Base-by-base conservation (phyloP, 2,113 vertebrate species). In the Coturnix japonica region DNA sequence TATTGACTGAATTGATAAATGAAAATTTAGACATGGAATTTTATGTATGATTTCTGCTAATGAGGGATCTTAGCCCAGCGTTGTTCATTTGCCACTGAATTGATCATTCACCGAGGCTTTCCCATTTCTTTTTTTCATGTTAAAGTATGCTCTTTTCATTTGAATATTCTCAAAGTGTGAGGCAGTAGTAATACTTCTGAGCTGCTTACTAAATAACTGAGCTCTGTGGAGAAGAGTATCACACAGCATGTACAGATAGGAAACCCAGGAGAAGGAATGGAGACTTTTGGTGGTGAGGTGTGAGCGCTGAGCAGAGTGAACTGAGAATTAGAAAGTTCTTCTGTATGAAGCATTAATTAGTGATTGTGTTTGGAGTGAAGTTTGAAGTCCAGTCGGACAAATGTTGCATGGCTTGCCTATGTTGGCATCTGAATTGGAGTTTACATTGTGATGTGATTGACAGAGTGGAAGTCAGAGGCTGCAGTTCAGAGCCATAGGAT, bases 271-370 rank as follows among this genome's bases (percentile, higher is more conserved):
- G 7, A 14, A 53, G 16, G 4, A 61, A 6, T 6, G 4, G 3
- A 77, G 17, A 6, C 57, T 33, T 25, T 19, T 3, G 2, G 0
- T 2, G 11, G 2, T 49, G 64, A 41, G 46, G 8, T 37, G 59
- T 22, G 31, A 51, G 7, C 35, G 60, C 16, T n/a, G 43, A 25
- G 6, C 4, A 23, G 77, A 2, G 41, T 31, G 71, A 46, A 6
- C 47, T 75, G 65, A 43, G 26, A 7, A 30, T 35, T 47, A 4
- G 35, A 8, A 47, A 44, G 46, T n/a, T 74, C 51, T n/a, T n/a
- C 35, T 63, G 0, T 15, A 5, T 28, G 12, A 80, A 80, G 51
- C 26, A 19, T 37, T 25, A 49, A 7, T 12, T 56, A 5, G 0
- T 28, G 51, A 6, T 57, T 39, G 17, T 28, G 18, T 65, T 56